phyloP scores from a whole-genome alignment of 2,888 invertebrate species.

The Noctua fimbriata region DNA sequence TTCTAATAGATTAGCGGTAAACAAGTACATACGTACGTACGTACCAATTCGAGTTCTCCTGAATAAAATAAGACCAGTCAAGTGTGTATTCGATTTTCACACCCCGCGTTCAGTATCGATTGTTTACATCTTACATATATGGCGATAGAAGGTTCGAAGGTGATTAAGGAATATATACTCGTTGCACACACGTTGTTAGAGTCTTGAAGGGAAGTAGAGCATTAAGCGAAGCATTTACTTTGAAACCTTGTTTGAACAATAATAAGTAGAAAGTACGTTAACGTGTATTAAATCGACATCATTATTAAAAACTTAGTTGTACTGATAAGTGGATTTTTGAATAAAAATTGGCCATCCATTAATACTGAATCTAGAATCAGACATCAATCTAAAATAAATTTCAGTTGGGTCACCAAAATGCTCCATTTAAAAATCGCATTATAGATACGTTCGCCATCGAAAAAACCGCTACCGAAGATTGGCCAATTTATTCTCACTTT shows the following conservation, averaged over 20 bases:
- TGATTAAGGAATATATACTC: constrained; percentile 55
- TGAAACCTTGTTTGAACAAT: constrained; percentile 43
- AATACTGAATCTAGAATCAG: not conserved
- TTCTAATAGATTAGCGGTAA: constrained; percentile 42
- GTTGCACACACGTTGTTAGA: constrained; percentile 44
- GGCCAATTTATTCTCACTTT: constrained; percentile 66
- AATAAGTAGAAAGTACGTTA: constrained; percentile 5
- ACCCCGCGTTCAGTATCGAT: constrained; percentile 40
- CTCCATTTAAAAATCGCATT: constrained; percentile 47
- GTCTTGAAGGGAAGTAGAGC: constrained; percentile 28
- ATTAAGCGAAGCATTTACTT: constrained; percentile 45
- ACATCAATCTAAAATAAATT: constrained; percentile 16
- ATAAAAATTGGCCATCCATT: not conserved
- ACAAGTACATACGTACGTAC: not conserved
- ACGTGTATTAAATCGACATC: not conserved
- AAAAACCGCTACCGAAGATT: constrained; percentile 58
- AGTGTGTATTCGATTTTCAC: constrained; percentile 38
- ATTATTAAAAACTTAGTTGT: not conserved
- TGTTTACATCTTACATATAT: constrained; percentile 34
- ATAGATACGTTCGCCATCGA: constrained; percentile 24
- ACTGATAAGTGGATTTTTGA: no score
- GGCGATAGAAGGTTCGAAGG: constrained; percentile 35
- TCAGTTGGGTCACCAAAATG: constrained; percentile 6
- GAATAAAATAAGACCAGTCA: constrained; percentile 40
- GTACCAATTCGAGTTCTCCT: constrained; percentile 13